Percentiles rank a stretch among this genome's conserved stretches.
Evolutionary conservation across 2,888 invertebrate genomes (phyloP).

Genomic region (Caenorhabditis uteleia): DNA sequence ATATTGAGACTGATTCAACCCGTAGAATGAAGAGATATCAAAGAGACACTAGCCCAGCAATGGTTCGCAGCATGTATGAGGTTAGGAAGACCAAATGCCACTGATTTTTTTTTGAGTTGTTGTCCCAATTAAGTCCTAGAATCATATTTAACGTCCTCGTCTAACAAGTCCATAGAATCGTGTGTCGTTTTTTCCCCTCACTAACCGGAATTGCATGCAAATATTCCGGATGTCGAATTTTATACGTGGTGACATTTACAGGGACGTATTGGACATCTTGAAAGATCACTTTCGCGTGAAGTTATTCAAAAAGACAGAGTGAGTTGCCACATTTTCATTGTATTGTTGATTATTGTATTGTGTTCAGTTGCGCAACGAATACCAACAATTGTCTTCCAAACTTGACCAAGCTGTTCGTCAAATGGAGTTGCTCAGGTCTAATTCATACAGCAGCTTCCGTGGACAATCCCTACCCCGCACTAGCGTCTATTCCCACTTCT

Average conservation of each 20-base stretch:
- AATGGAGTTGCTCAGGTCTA: constrained; percentile 67
- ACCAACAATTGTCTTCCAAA: constrained; percentile 62
- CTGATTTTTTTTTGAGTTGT: not conserved
- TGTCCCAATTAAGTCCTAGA: constrained; percentile 7
- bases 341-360: constrained; percentile 5
- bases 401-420: constrained; percentile 67
- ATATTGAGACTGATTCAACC: constrained; percentile 52
- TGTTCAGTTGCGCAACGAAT: constrained; percentile 66
- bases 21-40: constrained; percentile 51
- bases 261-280: constrained; percentile 66
- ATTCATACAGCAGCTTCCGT: constrained; percentile 59
- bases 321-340: constrained; percentile 21
- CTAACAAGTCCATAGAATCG: constrained; percentile 25
- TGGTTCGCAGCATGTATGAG: constrained; percentile 62
- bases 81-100: constrained; percentile 40
- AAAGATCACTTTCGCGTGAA: constrained; percentile 68
- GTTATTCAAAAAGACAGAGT: constrained; percentile 66
- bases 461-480: constrained; percentile 62
- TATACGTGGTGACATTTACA: constrained; percentile 47
- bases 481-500: constrained; percentile 68
- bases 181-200: constrained; percentile 11
- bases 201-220: constrained; percentile 35
- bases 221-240: constrained; percentile 12
- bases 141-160: constrained; percentile 8
- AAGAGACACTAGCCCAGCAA: constrained; percentile 44